phyloP scores from a whole-genome alignment of 2,113 vertebrate genomes.

The Chionomys nivalis region DNA sequence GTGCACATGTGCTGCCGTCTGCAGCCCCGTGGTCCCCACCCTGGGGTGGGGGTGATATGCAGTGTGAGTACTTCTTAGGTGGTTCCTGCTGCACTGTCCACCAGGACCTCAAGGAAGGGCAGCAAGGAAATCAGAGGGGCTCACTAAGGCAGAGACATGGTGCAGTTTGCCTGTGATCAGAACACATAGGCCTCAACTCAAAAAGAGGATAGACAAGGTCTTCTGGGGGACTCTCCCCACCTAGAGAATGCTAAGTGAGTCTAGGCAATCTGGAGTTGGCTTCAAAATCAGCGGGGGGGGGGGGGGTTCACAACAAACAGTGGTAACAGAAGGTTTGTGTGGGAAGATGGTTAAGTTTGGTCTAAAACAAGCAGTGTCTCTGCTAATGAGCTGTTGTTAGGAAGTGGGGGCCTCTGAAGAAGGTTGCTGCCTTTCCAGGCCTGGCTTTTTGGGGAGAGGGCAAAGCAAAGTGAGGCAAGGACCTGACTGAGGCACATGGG shows the following conservation, averaged over 20 bases:
- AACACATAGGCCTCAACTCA: neutral
- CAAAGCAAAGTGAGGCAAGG: neutral
- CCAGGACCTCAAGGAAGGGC: neutral
- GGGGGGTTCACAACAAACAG: conserved; percentile 76
- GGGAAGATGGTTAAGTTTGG: conserved; percentile 78
- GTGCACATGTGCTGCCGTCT: neutral
- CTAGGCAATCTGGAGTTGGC: conserved; percentile 65
- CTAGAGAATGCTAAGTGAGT: conserved; percentile 16
- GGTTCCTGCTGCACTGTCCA: neutral
- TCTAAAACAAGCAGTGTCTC: conserved; percentile 83
- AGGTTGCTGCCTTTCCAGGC: conserved; percentile 1
- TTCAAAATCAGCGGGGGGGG: conserved; percentile 63
- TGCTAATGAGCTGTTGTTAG: conserved; percentile 79
- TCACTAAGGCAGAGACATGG: neutral
- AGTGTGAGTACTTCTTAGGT: neutral
- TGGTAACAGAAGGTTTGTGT: conserved; percentile 81
- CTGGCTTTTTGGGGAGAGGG: neutral
- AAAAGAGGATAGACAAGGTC: neutral
- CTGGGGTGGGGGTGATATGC: neutral
- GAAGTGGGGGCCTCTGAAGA: conserved; percentile 67
- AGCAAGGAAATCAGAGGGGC: neutral
- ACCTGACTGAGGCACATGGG: neutral
- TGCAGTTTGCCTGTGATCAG: neutral
- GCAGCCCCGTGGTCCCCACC: neutral
- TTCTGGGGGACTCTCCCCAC: neutral